Base-by-base conservation (phyloP, 2,113 vertebrate species). In the Osmerus mordax region DNA sequence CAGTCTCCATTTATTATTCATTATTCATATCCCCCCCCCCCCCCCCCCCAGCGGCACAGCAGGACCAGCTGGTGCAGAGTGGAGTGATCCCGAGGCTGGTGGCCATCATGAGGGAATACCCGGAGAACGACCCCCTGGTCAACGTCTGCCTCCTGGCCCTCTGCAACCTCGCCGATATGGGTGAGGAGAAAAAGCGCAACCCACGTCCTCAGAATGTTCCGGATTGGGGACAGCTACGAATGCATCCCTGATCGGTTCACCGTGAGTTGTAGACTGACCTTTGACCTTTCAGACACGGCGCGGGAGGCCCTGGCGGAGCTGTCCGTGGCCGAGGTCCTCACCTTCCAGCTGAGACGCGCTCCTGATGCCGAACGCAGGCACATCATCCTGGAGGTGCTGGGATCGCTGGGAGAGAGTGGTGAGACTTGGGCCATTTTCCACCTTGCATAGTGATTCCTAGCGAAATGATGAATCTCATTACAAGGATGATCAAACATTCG, bases 71-170 rank as follows among this genome's bases (percentile, higher is more conserved):
- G 76, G 94, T 95, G 23, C 87, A 91, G 82, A 86, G 77, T 58
- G 94, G 94, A 32, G 93, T 95, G 0, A 94, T 95, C 72, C 87
- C 92, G 79, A 89, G 91, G 7, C 87, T 96, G 61, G 89, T 95
- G 47, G 87, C 82, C 78, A 95, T 96, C 69, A 87, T 96, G 84
- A 89, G 87, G 0, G 84, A 91, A 62, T 92, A 94, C 51, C 92
- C 93, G 59, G 91, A 94, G 70, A 95, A 92, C 0, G 94, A 96
- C 73, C 89, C 93, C 0, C 91, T 96, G 64, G 87, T 95, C 70
- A 94, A 93, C 0, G 95, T 95, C 69, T 93, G 92, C 75, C 87
- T 96, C 8, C 68, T 95, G 90, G 95, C 95, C 11, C 86, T 96
- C 75, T 94, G 91, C 73, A 96, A 94, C 71, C 91, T 96, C 54